Evolutionary conservation across 2,113 vertebrate species (phyloP).

Genomic region (Carassius carassius): DNA sequence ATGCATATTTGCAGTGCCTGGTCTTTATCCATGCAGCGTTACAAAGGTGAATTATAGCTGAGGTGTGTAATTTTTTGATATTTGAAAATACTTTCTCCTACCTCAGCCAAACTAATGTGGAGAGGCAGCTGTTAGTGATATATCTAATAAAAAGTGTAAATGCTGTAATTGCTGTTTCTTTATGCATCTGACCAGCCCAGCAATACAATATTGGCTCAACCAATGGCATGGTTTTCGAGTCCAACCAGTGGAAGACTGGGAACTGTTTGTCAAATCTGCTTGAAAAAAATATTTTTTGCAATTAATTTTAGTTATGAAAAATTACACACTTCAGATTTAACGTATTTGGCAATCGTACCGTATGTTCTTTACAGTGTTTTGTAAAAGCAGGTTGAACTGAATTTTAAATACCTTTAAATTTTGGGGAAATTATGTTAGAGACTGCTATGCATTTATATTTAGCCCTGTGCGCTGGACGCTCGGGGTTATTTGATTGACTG

Average conservation of each 20-base stretch:
- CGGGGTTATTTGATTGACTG: conserved; percentile 10
- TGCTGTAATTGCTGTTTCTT: background rate
- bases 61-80: background rate
- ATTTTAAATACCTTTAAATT: background rate
- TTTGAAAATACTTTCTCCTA: conserved; percentile 21
- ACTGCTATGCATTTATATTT: background rate
- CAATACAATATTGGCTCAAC: background rate
- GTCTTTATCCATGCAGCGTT: background rate
- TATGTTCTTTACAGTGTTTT: background rate
- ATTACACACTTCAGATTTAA: background rate
- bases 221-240: background rate
- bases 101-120: background rate
- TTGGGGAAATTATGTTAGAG: background rate
- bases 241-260: background rate
- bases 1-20: background rate
- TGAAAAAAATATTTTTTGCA: no score
- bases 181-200: background rate
- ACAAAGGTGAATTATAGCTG: conserved; percentile 6
- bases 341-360: background rate
- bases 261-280: no score
- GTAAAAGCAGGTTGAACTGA: background rate
- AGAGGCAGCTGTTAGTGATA: background rate
- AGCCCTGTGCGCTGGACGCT: background rate
- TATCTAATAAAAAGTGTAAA: background rate
- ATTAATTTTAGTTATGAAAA: background rate